phyloP scores from a whole-genome alignment of 2,888 invertebrate genomes.

The Anthophora plumipes region DNA sequence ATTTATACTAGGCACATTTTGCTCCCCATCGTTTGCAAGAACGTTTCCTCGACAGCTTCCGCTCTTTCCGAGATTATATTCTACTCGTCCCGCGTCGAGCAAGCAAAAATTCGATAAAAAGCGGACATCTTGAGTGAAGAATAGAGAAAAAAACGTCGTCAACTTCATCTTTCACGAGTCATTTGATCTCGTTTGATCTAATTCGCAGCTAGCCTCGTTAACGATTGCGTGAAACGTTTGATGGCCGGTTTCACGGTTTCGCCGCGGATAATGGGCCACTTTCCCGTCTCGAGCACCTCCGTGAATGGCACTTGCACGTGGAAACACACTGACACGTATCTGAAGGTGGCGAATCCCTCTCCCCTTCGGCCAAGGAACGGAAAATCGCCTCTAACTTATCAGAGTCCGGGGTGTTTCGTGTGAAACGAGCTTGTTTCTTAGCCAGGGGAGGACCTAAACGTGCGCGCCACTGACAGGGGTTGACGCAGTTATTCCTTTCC shows the following conservation, averaged over 20 bases:
- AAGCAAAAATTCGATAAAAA: background rate
- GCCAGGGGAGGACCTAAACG: slow-evolving; percentile 62
- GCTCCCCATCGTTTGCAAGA: no score
- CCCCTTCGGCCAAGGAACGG: background rate
- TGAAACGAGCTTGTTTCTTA: slow-evolving; percentile 70
- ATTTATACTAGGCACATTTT: no score
- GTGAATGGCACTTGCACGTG: background rate
- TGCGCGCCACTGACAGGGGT: slow-evolving; percentile 79
- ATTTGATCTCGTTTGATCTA: slow-evolving; percentile 46
- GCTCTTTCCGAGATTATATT: no score
- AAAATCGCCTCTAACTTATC: slow-evolving; percentile 15
- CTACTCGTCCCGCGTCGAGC: background rate
- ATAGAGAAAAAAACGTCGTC: slow-evolving; percentile 9
- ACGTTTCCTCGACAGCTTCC: no score
- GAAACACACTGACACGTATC: background rate
- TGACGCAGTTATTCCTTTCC: slow-evolving; percentile 73
- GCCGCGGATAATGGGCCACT: background rate
- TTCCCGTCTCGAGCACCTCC: slow-evolving; percentile 4
- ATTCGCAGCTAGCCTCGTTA: slow-evolving; percentile 23
- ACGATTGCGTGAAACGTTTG: slow-evolving; percentile 28
- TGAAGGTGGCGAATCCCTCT: background rate
- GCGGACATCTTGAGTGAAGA: slow-evolving; percentile 47
- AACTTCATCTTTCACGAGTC: slow-evolving; percentile 45
- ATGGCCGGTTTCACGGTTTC: slow-evolving; percentile 11
- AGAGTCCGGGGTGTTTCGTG: slow-evolving; percentile 53